A percentile compares a stretch with the other conserved stretches of the same genome.
phyloP scores from a whole-genome alignment of 2,113 vertebrate genomes.

The Danio rerio region GRCz12tu NC_133182.1:17827501-17828000 shows the following conservation, averaged over 20 bases:
- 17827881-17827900: too few relatives aligned
- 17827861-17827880: neutral
- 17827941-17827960: too few relatives aligned
- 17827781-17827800: neutral
- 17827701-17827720: neutral
- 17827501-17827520: too few relatives aligned
- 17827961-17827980: too few relatives aligned
- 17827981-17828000: too few relatives aligned
- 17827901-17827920: too few relatives aligned
- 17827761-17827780: constrained; percentile 16
- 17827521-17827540: too few relatives aligned
- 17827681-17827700: neutral
- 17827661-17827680: neutral
- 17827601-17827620: neutral
- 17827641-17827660: neutral
- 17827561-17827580: too few relatives aligned
- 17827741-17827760: neutral
- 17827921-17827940: too few relatives aligned
- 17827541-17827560: too few relatives aligned
- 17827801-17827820: neutral
- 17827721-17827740: constrained; percentile 10
- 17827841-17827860: neutral
- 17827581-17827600: too few relatives aligned
- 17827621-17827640: neutral
- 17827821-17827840: neutral